Percentiles rank a stretch among this genome's conserved stretches.
These are phyloP conservation scores for Macaca nemestrina DNA, from an alignment of 2,113 vertebrate species.

Conservation along the genomic window DNA sequence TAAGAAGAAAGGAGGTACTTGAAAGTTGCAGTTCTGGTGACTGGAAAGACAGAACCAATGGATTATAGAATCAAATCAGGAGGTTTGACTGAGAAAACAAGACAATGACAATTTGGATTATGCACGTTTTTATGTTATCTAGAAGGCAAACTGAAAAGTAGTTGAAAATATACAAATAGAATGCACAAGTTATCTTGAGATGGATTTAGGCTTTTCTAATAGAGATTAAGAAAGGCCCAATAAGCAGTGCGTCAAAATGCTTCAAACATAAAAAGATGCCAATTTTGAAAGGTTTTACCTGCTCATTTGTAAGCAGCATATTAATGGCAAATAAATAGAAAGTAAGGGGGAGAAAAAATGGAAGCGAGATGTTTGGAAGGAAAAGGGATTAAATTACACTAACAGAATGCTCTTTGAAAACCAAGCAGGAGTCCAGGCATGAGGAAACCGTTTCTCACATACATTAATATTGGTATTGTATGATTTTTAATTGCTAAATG, in stretches of 20 bases:
- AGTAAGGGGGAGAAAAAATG: not conserved
- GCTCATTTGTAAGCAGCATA: not conserved
- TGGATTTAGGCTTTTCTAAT: not conserved
- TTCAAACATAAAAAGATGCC: not conserved
- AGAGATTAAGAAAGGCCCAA: not conserved
- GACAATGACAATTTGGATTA: not conserved
- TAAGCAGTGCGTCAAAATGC: not conserved
- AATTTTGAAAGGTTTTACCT: not conserved
- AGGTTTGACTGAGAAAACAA: not conserved
- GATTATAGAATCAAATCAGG: not conserved
- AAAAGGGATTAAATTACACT: not conserved
- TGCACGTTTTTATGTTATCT: not conserved
- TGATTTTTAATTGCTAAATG: not conserved
- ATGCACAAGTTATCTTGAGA: not conserved
- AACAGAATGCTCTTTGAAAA: not conserved
- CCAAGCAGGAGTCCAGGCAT: not conserved
- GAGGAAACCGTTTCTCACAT: not conserved
- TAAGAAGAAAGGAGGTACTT: not conserved
- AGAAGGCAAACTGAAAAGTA: not conserved
- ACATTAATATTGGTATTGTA: not conserved
- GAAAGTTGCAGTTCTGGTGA: not conserved
- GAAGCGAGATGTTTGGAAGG: not conserved
- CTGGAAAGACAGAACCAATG: not conserved
- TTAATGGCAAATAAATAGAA: not conserved
- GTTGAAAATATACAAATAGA: not conserved